Percentiles rank a stretch among this genome's conserved stretches.
phyloP scores from a whole-genome alignment of 2,797 vertebrate genomes.

The Anguilla anguilla region DNA sequence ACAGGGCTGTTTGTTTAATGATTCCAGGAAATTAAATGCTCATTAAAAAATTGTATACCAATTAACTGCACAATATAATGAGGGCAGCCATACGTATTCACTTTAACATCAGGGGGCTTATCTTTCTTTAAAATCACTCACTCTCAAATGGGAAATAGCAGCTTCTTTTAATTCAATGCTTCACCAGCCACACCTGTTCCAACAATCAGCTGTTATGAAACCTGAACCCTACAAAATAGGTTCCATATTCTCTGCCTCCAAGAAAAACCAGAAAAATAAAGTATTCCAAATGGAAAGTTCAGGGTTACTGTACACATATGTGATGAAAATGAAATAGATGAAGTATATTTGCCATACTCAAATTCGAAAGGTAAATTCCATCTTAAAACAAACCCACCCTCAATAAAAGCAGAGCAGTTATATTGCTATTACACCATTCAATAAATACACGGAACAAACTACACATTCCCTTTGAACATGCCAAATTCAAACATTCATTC shows the following conservation, averaged over 20 bases:
- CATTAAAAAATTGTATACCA: neutral
- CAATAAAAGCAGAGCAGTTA: neutral
- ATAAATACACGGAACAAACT: neutral
- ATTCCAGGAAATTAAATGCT: neutral
- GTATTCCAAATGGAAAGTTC: neutral
- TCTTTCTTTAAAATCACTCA: neutral
- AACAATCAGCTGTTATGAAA: conserved; percentile 12
- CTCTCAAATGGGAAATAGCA: neutral
- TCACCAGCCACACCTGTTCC: neutral
- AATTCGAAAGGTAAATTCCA: neutral
- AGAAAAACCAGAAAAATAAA: neutral
- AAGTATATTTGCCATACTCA: neutral
- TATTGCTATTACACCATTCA: neutral
- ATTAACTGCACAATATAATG: neutral
- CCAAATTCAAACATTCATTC: no score
- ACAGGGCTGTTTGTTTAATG: neutral
- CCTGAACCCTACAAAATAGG: neutral
- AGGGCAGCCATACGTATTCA: neutral
- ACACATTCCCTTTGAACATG: neutral
- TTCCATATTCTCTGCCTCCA: neutral
- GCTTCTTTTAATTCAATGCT: neutral
- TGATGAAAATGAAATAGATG: neutral
- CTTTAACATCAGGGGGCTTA: neutral
- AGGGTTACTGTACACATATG: neutral
- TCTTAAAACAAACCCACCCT: neutral